These are phyloP conservation scores for Lingula anatina DNA, from an alignment of 2,888 invertebrate genomes.

Conservation along the genomic window DNA sequence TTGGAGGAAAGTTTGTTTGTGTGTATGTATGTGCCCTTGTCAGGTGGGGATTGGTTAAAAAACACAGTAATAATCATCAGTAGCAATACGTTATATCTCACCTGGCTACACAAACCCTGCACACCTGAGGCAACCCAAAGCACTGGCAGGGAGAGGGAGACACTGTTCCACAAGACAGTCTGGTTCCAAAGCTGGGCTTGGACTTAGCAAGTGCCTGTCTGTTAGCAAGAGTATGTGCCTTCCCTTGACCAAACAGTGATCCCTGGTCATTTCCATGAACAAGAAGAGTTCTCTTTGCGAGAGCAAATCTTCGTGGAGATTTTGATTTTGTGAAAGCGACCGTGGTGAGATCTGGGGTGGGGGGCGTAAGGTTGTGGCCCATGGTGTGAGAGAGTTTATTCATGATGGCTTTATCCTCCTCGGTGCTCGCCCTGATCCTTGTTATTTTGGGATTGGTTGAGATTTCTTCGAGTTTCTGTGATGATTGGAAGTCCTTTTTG, in stretches of 20 bases:
- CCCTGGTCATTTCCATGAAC: conserved; percentile 17
- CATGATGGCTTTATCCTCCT: too few species aligned
- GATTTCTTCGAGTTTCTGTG: too few species aligned
- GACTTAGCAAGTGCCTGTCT: conserved; percentile 4
- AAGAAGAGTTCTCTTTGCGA: conserved; percentile 29
- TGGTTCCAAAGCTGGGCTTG: too few species aligned
- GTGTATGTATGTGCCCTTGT: not conserved
- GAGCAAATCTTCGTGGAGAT: conserved; percentile 30
- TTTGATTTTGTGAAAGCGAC: conserved; percentile 18
- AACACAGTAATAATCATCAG: not conserved
- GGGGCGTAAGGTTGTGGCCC: conserved; percentile 1
- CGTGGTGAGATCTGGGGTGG: conserved; percentile 18
- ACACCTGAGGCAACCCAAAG: conserved; percentile 64
- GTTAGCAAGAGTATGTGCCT: conserved; percentile 2
- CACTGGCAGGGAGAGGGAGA: conserved; percentile 60
- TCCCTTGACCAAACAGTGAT: conserved; percentile 3
- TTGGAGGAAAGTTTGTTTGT: too few species aligned
- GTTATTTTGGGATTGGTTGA: too few species aligned
- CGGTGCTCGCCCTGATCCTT: too few species aligned
- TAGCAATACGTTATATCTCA: too few species aligned
- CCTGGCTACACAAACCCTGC: conserved; percentile 64
- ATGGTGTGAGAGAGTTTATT: too few species aligned
- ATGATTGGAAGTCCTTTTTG: too few species aligned
- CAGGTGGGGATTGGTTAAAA: not conserved
- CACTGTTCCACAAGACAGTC: too few species aligned